Evolutionary conservation across 2,797 vertebrate species (phyloP).

Genomic region (Sebastes nivosus): DNA sequence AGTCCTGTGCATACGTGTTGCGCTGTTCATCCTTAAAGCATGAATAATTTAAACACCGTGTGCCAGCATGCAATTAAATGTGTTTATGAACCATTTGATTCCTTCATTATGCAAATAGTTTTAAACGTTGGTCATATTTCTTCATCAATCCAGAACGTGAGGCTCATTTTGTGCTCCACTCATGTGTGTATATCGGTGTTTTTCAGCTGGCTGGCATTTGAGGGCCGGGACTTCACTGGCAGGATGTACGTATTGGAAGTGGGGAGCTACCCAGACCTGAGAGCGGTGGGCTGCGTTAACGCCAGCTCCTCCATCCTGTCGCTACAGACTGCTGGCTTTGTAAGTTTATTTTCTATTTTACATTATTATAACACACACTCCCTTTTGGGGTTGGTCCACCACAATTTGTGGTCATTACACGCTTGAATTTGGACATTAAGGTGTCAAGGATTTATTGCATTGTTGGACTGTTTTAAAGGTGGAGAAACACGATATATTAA

Average conservation of each 20-base stretch:
- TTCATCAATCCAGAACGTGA: neutral
- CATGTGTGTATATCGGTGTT: neutral
- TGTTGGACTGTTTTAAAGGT: neutral
- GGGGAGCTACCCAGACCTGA: slow-evolving; percentile 88
- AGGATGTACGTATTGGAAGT: slow-evolving; percentile 92
- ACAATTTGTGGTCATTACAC: too few relatives aligned
- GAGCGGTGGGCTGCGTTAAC: slow-evolving; percentile 86
- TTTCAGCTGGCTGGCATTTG: slow-evolving; percentile 89
- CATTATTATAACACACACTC: too few relatives aligned
- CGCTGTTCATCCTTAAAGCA: neutral
- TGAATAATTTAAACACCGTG: neutral
- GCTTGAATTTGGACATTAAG: too few relatives aligned
- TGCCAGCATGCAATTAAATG: neutral
- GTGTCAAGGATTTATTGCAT: neutral
- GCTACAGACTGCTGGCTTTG: slow-evolving; percentile 85
- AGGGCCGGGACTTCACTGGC: slow-evolving; percentile 84
- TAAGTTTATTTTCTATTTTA: slow-evolving; percentile 77
- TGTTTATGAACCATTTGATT: neutral
- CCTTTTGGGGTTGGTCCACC: too few relatives aligned
- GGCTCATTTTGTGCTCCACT: neutral
- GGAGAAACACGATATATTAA: neutral
- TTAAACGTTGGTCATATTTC: neutral
- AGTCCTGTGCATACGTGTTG: neutral
- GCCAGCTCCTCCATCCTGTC: slow-evolving; percentile 83
- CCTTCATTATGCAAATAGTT: neutral